phyloP scores from a whole-genome alignment of 2,113 vertebrate genomes.

The Siniperca knerii region DNA sequence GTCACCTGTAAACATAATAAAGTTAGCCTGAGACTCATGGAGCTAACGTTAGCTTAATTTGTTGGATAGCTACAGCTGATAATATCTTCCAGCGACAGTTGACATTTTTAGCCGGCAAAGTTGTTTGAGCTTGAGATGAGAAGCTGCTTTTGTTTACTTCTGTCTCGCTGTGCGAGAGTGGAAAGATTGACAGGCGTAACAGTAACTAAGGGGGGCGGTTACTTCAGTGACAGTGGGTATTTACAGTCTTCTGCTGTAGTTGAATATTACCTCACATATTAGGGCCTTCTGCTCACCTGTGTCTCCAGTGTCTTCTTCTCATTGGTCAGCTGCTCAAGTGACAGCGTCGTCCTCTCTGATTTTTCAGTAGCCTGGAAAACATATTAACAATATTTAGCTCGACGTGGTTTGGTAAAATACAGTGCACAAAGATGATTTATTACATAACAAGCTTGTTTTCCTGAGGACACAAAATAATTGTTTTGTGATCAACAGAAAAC shows the following conservation, averaged over 20 bases:
- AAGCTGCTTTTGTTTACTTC: not conserved
- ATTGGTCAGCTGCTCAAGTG: slow-evolving; percentile 62
- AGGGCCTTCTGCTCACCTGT: slow-evolving; percentile 70
- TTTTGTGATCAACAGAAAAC: not conserved
- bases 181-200: too few relatives aligned
- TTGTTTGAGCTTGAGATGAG: too few relatives aligned
- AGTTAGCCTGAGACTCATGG: too few relatives aligned
- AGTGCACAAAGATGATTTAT: too few relatives aligned
- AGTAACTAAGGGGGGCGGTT: not conserved
- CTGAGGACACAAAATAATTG: not conserved
- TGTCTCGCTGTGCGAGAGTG: too few relatives aligned
- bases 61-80: too few relatives aligned
- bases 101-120: too few relatives aligned
- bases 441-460: not conserved
- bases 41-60: too few relatives aligned
- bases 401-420: not conserved
- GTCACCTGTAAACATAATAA: too few relatives aligned
- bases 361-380: slow-evolving; percentile 57
- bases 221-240: not conserved
- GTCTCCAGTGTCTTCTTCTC: slow-evolving; percentile 69
- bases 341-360: slow-evolving; percentile 38
- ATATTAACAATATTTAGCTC: not conserved
- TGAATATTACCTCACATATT: not conserved
- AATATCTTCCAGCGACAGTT: too few relatives aligned
- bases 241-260: not conserved